Conservation (phyloP, 2,797 vertebrate species). For the Dendrocincla fuliginosa region DNA sequence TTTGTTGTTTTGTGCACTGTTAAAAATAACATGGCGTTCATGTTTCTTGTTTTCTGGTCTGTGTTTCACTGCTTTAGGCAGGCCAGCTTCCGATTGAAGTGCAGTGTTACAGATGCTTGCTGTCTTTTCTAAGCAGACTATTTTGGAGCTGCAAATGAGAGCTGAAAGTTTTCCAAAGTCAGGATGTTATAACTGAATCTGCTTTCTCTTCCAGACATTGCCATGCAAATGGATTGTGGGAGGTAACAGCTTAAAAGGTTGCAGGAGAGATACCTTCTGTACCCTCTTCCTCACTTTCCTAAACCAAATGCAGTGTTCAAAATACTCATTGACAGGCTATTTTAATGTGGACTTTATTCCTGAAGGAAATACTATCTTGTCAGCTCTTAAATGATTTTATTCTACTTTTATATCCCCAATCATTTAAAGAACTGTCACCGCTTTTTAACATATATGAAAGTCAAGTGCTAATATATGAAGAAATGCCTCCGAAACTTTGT, state of each 20-base stretch:
- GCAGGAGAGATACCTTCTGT: background rate
- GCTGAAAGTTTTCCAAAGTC: constrained; percentile 33
- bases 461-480: background rate
- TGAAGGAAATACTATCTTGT: background rate
- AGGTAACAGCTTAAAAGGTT: constrained; percentile 25
- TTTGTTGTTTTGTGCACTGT: background rate
- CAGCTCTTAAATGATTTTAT: background rate
- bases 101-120: background rate
- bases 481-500: background rate
- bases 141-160: constrained; percentile 42
- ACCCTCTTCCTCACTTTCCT: background rate
- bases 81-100: background rate
- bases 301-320: background rate
- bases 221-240: constrained; percentile 22
- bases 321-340: background rate
- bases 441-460: background rate
- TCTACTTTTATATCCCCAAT: background rate
- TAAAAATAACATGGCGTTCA: background rate
- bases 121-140: constrained; percentile 5
- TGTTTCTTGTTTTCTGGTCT: background rate
- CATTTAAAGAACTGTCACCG: background rate
- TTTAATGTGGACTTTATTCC: background rate
- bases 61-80: background rate
- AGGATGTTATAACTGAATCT: constrained; percentile 16
- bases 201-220: constrained; percentile 23